Evolutionary conservation across 2,888 invertebrate genomes (phyloP), one percentile per base, ranked within the genome.

Genomic region (Heliconius charithonia): DNA sequence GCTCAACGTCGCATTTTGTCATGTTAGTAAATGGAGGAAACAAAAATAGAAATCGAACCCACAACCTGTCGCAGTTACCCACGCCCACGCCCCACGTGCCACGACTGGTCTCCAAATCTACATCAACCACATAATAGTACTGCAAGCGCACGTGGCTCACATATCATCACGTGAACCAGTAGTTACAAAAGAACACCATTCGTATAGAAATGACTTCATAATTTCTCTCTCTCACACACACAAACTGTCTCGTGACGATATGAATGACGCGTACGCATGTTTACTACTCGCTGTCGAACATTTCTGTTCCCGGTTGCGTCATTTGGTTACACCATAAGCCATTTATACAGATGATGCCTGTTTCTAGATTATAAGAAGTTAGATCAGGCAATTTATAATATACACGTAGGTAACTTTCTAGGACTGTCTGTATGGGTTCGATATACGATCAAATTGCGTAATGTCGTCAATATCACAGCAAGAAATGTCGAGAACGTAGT

Each of bases 261-360:
- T 91, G 92, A 93, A 92, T 92, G 93, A 92, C 92, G 91, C 88
- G 89, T 91, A 92, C 93, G 90, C 90, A 88, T 91, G 92, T 92
- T 92, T 93, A 93, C 93, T 93, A 92, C 90, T 82, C 86, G 84
- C 88, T 90, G 92, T 92, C 92, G 91, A 92, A 92, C 92, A 91
- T 88, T 91, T 89, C 85, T 88, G 89, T 85, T 83, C 86, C 84
- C 82, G 83, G 85, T 92, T 89, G 90, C 93, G 92, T 93, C 93
- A 93, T 84, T 85, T 85, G 87, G 88, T 80, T 73, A 79, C 76
- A 70, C 32, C 73, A 63, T 45, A 79, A 78, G 81, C 81, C 80
- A 82, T 81, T 81, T 78, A 82, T 78, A 81, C 63, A 77, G 77
- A 76, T 75, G 80, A 62, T 78, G 76, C 76, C 75, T 67, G 25